Evolutionary conservation across 1,140 invertebrate genomes (phyloP).

Genomic region (Aporrectodea caliginosa): DNA sequence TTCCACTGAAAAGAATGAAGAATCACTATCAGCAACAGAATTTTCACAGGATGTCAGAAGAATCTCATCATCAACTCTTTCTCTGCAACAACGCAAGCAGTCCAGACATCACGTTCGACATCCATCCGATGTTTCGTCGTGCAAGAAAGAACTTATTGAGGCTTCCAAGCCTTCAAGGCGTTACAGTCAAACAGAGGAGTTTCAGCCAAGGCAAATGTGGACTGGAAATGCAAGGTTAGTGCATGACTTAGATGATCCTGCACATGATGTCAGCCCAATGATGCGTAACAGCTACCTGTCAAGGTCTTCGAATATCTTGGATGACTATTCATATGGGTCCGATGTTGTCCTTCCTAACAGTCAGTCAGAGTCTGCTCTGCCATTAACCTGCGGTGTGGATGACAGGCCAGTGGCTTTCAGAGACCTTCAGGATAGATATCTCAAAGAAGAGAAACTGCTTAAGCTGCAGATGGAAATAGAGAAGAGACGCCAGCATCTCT

Average conservation of each 20-base stretch:
- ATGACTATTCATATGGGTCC: constrained; percentile 11
- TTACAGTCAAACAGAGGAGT: neutral
- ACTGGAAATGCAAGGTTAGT: neutral
- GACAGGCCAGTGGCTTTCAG: constrained; percentile 58
- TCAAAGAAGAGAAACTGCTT: constrained; percentile 27
- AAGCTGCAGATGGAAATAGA: constrained; percentile 66
- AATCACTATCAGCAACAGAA: too few relatives aligned
- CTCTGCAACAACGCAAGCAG: too few relatives aligned
- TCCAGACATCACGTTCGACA: neutral
- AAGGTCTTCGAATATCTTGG: constrained; percentile 21
- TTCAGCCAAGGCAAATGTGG: neutral
- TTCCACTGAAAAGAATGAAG: too few relatives aligned
- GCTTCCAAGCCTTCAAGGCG: neutral
- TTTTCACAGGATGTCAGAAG: too few relatives aligned
- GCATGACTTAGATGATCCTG: neutral
- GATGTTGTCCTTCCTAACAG: constrained; percentile 24
- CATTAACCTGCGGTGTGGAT: neutral
- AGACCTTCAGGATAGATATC: constrained; percentile 51
- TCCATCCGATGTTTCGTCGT: neutral
- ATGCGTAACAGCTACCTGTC: neutral
- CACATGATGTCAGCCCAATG: neutral
- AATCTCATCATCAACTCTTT: too few relatives aligned
- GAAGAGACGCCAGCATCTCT: constrained; percentile 46
- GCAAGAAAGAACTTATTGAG: neutral
- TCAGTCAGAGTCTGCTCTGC: constrained; percentile 26